A percentile compares a stretch with the other conserved stretches of the same genome.
Evolutionary conservation across 1,140 invertebrate genomes (phyloP).

Genomic region (Drosophila arizonae): DNA sequence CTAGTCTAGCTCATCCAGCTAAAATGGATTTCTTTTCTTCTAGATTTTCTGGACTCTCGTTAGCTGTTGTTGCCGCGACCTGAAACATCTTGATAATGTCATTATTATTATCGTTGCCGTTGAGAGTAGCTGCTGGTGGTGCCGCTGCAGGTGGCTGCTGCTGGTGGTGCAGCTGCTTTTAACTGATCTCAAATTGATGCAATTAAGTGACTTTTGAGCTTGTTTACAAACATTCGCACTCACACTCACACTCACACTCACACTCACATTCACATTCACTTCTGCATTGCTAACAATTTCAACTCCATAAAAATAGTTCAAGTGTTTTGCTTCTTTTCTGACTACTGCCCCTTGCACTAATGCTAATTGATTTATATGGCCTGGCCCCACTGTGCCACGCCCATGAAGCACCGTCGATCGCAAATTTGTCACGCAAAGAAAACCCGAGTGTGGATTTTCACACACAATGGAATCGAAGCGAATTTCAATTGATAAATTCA

Average conservation of each 20-base stretch:
- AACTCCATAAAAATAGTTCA: constrained; percentile 58
- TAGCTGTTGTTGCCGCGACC: constrained; percentile 33
- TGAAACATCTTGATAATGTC: constrained; percentile 27
- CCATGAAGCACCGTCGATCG: not conserved
- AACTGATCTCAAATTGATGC: constrained; percentile 64
- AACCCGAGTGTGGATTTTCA: constrained; percentile 53
- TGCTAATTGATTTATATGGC: constrained; percentile 73
- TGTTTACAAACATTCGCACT: constrained; percentile 59
- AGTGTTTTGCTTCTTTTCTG: constrained; percentile 51
- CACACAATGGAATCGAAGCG: constrained; percentile 45
- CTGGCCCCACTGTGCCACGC: constrained; percentile 11
- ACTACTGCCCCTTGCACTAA: constrained; percentile 35
- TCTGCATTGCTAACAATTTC: too few relatives aligned
- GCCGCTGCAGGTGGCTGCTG: constrained; percentile 16
- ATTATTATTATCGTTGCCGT: constrained; percentile 18
- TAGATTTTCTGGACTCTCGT: constrained; percentile 11
- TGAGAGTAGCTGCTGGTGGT: not conserved
- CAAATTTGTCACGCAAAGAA: constrained; percentile 43
- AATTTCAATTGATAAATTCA: constrained; percentile 62
- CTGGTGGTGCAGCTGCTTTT: constrained; percentile 28
- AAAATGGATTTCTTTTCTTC: not conserved
- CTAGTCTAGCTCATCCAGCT: too few relatives aligned
- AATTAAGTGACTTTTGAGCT: constrained; percentile 73
- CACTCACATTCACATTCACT: not conserved
- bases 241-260: constrained; percentile 11